Base-by-base conservation (phyloP, 2,888 invertebrate species). In the Vandiemenella viatica region DNA sequence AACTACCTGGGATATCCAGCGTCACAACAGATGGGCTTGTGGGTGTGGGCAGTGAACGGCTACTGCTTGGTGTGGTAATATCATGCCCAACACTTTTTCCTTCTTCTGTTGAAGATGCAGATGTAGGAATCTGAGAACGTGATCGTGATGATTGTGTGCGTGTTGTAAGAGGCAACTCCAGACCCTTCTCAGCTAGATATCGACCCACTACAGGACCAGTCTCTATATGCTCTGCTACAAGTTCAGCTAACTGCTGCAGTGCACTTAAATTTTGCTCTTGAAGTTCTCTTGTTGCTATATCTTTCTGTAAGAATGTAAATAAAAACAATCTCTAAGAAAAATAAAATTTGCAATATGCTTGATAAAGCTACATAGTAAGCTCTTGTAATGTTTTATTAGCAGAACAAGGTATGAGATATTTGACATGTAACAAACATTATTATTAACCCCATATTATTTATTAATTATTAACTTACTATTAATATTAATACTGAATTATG, bases 231-330 rank as follows among this genome's bases (percentile, higher is more conserved):
- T 64, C 62, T 15, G 65, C 62, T 6, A 63, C 62, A 47, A 78
- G 65, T 58, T 77, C 76, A 1, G 70, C 63, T 10, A 80, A 59
- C 43, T 73, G 67, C 56, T 77, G 74, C 3, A 79, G 59, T 1
- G 69, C 72, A 43, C 66, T 64, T 18, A 67, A 67, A 58, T 79
- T 80, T 15, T 72, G 69, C 51, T 76, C 74, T 59, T 72, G 71
- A n/a, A 78, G 57, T 56, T 77, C 76, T 16, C 73, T 68, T 8
- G 75, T 63, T 44, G 69, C 67, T 20, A 79, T 66, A 53, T 80
- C 78, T 57, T 67, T 69, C 74, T 76, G 56, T 42, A 63, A n/a
- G n/a, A 32, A 32, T 32, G n/a, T 4, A 32, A 32, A 32, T 32
- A 32, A 32, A 32, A 32, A 32, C 4, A 3, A 32, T n/a, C n/a